A percentile compares a stretch with the other conserved stretches of the same genome.
Evolutionary conservation across 2,113 vertebrate species (phyloP).

Genomic region (Syngnathus scovelli): DNA sequence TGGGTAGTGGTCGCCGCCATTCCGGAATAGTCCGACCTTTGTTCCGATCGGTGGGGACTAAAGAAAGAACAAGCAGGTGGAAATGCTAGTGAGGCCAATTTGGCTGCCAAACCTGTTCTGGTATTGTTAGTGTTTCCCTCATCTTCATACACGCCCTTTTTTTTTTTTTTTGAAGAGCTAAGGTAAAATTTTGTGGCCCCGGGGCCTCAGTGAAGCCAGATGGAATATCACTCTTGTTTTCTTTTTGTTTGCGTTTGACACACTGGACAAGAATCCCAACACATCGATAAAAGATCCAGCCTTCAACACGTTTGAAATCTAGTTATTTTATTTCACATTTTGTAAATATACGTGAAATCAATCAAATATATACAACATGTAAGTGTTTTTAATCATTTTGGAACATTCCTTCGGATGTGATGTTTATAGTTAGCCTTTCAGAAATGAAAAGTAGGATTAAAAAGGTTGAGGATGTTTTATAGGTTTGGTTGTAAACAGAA

Average conservation of each 20-base stretch:
- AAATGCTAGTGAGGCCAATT: constrained; percentile 14
- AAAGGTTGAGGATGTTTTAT: not conserved
- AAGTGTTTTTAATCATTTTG: not conserved
- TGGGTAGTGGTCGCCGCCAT: constrained; percentile 67
- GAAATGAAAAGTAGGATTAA: not conserved
- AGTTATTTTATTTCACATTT: constrained; percentile 38
- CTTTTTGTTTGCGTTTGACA: not conserved
- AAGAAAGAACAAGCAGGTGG: constrained; percentile 34
- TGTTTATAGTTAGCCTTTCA: not conserved
- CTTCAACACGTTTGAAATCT: not conserved
- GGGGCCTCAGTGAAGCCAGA: not conserved
- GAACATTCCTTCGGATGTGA: not conserved
- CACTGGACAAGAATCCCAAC: not conserved
- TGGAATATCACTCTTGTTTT: constrained; percentile 3
- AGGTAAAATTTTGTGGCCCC: not conserved
- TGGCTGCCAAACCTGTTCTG: constrained; percentile 56
- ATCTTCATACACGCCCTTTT: constrained; percentile 49
- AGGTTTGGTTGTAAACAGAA: not conserved
- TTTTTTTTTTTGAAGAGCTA: not conserved
- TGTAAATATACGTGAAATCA: constrained; percentile 22
- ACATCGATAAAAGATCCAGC: too few species aligned
- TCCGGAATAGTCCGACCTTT: constrained; percentile 17
- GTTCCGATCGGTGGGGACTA: constrained; percentile 21
- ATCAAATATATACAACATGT: not conserved
- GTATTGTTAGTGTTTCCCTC: constrained; percentile 36